Evolutionary conservation across 2,113 vertebrate species (phyloP).

Genomic region (Brachirus orientalis): DNA sequence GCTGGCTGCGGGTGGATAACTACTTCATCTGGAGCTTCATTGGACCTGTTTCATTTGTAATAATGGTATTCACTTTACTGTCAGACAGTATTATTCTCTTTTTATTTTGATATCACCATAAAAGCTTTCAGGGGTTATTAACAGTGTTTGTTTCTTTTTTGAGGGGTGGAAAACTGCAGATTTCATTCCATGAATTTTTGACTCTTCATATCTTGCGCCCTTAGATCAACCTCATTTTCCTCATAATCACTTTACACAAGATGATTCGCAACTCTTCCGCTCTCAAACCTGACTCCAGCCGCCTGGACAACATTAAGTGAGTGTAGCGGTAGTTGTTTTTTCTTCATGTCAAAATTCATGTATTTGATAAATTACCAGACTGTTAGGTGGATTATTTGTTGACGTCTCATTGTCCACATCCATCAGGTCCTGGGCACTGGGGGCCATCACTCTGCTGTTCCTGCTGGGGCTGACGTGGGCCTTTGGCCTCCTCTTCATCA

Average conservation of each 20-base stretch:
- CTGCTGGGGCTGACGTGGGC: slow-evolving; percentile 93
- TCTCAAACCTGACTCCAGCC: slow-evolving; percentile 93
- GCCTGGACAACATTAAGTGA: slow-evolving; percentile 92
- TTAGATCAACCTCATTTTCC: slow-evolving; percentile 92
- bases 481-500: slow-evolving; percentile 92
- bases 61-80: slow-evolving; percentile 85
- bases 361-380: not conserved
- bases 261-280: slow-evolving; percentile 91
- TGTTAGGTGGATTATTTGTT: not conserved
- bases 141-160: not conserved
- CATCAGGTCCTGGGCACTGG: slow-evolving; percentile 90
- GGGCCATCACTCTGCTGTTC: slow-evolving; percentile 88
- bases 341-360: no score
- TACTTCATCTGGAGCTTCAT: slow-evolving; percentile 98
- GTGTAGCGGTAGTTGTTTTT: slow-evolving; percentile 28
- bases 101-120: slow-evolving; percentile 38
- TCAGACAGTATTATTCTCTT: slow-evolving; percentile 29
- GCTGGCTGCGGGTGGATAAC: slow-evolving; percentile 94
- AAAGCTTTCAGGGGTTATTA: slow-evolving; percentile 33
- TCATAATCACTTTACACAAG: slow-evolving; percentile 94
- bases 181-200: not conserved
- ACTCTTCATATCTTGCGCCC: slow-evolving; percentile 27
- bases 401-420: not conserved
- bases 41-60: slow-evolving; percentile 92
- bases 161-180: not conserved